Evolutionary conservation across 2,888 invertebrate genomes (phyloP), one percentile per base, ranked within the genome.

Genomic region (Drosophila gaucha): DNA sequence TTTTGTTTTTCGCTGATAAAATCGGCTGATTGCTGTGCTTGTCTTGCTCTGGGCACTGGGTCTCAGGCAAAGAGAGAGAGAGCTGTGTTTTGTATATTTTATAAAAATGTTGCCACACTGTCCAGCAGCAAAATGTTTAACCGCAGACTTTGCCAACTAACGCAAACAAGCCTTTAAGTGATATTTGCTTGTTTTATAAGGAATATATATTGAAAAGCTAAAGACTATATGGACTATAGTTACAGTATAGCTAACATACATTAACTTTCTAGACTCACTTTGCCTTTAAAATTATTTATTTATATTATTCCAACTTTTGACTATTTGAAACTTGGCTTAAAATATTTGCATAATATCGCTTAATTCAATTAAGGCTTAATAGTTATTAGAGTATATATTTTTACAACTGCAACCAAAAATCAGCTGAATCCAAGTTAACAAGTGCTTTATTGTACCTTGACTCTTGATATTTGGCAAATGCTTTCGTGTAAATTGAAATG

Each of bases 21-120:
- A 80, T 67, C 73, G 63, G 36, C 76, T 79, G 78, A 82, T 83
- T 73, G 76, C 60, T 54, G 72, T 41, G 51, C 55, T 64, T 79
- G 80, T 83, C 78, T 78, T 63, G 44, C 75, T 50, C 39, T 33
- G 62, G 4, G 24, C 43, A 28, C 18, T 43, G 26, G 12, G 14
- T 24, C 16, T 56, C 54, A n/a, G n/a, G n/a, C n/a, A n/a, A n/a
- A n/a, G n/a, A n/a, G n/a, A n/a, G n/a, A n/a, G n/a, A n/a, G n/a
- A n/a, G n/a, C n/a, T 28, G 43, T n/a, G 33, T 43, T 24, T 69
- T 47, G 6, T 47, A 47, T 10, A 36, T 41, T 41, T 22, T 28
- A 30, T 14, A 30, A 56, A 39, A 68, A 55, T 55, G 28, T 30
- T 58, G 16, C 28, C 22, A 10, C 28, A 12, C 9, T 41, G 33